These are phyloP conservation scores for Phymorhynchus buccinoides DNA, from an alignment of 1,140 invertebrate species.

Conservation along the genomic window DNA sequence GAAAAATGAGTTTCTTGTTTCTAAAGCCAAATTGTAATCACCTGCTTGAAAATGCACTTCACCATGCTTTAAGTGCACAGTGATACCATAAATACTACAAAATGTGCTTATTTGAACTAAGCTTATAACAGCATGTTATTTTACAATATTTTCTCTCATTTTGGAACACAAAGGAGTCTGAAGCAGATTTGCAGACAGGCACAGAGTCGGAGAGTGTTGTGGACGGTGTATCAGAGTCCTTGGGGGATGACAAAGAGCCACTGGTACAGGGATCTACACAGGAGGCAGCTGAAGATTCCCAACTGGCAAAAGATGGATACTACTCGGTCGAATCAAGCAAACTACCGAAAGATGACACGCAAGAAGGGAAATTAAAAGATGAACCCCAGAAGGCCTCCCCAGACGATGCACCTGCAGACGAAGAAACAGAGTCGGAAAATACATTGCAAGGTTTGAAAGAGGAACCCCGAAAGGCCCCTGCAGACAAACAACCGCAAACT, in stretches of 20 bases:
- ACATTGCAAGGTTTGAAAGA: too few species aligned
- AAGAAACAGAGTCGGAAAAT: not conserved
- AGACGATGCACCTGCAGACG: constrained; percentile 6
- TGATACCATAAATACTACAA: not conserved
- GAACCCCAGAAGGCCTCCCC: not conserved
- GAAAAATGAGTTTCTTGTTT: too few species aligned
- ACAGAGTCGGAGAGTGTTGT: not conserved
- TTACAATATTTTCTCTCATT: not conserved
- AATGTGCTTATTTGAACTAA: not conserved
- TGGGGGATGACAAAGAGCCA: not conserved
- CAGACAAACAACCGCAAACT: not conserved
- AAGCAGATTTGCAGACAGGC: not conserved
- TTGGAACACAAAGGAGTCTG: not conserved
- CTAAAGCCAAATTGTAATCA: not conserved
- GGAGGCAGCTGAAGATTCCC: not conserved
- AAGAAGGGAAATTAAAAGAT: constrained; percentile 3
- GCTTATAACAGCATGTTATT: not conserved
- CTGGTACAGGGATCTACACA: not conserved
- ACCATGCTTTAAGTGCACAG: not conserved
- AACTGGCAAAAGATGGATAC: not conserved
- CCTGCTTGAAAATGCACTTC: not conserved
- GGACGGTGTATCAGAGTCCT: not conserved
- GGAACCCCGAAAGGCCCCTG: not conserved
- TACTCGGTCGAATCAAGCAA: not conserved
- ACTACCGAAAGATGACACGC: not conserved